Evolutionary conservation across 2,888 invertebrate species (phyloP), one percentile per base, ranked within the genome.

Genomic region (Scaptomyza reducta): DNA sequence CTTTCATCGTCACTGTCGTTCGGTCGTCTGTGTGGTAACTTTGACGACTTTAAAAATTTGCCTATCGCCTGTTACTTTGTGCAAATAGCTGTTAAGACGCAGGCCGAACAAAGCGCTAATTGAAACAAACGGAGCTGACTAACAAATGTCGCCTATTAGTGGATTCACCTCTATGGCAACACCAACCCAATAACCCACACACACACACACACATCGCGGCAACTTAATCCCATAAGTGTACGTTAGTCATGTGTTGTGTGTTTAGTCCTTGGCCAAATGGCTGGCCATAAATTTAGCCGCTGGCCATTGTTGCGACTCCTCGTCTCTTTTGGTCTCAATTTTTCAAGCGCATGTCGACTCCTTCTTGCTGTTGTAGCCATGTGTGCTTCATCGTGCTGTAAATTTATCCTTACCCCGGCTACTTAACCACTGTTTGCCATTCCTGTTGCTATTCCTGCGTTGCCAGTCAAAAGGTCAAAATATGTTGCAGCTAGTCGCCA

Each of bases 191-290:
- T 3, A 10, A 29, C 14, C 18, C 14, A 35, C 31, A 11, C 6
- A 13, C 13, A 10, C 29, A 11, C 14, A 16, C 47, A 10, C 31
- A 31, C 3, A 49, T 42, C 40, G 50, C 25, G 33, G 44, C 73
- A 63, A 77, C 77, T 73, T 88, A 89, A 89, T 88, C 89, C 73
- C 74, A 64, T 89, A 84, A 84, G 86, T 89, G 89, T 79, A 77
- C 82, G 74, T 79, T 74, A 79, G 87, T 83, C 87, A 87, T 88
- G 82, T 77, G 72, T 59, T 62, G 70, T 62, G 70, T 62, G 67
- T 64, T 79, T 58, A 72, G 77, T 76, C 56, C 68, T 70, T 61
- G 62, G 77, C 87, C 83, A 79, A 89, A 87, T 89, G 87, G 81
- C 71, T 71, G 72, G 83, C 70, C 78, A 89, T 89, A 89, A 89